These are phyloP conservation scores for Spodoptera litura DNA, from an alignment of 1,140 invertebrate species.

Conservation along the genomic window DNA sequence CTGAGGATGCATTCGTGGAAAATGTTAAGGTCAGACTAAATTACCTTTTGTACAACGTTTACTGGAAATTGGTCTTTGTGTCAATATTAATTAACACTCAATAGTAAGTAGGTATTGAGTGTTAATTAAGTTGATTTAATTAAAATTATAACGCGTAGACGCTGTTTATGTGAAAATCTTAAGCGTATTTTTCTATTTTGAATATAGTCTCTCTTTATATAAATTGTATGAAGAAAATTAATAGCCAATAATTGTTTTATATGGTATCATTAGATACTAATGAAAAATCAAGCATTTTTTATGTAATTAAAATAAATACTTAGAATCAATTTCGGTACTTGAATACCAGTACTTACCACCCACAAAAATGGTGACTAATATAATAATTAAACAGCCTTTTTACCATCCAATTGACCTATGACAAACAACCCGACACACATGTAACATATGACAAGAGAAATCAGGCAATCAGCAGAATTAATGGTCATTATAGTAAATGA, in stretches of 20 bases:
- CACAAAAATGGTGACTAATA: neutral
- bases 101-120: neutral
- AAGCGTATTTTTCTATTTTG: no score
- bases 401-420: neutral
- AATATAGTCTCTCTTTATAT: no score
- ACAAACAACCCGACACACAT: neutral
- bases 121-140: no score
- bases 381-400: neutral
- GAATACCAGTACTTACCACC: no score
- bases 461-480: slow-evolving; percentile 12
- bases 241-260: no score
- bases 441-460: slow-evolving; percentile 14
- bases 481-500: slow-evolving; percentile 29
- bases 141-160: no score
- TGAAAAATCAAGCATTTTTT: no score
- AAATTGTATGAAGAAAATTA: no score
- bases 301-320: no score
- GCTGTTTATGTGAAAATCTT: no score
- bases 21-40: slow-evolving; percentile 5
- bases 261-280: no score
- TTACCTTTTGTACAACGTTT: neutral
- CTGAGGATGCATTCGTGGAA: slow-evolving; percentile 4
- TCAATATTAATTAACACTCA: neutral
- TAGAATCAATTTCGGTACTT: no score
- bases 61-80: neutral